Conservation (phyloP, 2,113 vertebrate genomes). For the Glareola pratincola region DNA sequence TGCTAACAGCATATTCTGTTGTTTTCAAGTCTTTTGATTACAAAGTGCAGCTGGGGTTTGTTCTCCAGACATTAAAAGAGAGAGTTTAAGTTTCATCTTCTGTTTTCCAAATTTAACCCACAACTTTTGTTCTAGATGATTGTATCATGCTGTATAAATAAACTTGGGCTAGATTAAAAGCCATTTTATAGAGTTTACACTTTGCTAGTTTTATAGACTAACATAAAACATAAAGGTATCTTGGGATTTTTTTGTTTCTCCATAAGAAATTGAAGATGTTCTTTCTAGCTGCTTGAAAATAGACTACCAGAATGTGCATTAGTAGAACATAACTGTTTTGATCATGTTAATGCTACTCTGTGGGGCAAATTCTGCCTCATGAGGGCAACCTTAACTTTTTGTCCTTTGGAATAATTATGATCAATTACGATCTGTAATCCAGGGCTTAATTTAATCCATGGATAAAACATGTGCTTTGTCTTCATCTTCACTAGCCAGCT, state of each 20-base stretch:
- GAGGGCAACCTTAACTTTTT: constrained; percentile 21
- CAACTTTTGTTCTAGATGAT: constrained; percentile 2
- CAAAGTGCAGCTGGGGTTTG: neutral
- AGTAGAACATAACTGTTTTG: constrained; percentile 6
- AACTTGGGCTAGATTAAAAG: constrained; percentile 54
- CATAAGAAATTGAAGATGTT: constrained; percentile 32
- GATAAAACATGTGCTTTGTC: constrained; percentile 8
- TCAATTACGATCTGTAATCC: constrained; percentile 25
- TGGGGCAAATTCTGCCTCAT: neutral
- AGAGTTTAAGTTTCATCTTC: neutral
- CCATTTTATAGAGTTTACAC: constrained; percentile 49
- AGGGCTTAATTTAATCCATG: neutral
- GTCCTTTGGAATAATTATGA: constrained; percentile 10
- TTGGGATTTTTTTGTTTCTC: constrained; percentile 49
- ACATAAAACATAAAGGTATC: constrained; percentile 44
- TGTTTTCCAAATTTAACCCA: neutral
- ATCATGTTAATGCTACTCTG: neutral
- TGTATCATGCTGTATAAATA: neutral
- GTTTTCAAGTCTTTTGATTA: neutral
- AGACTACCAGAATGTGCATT: neutral
- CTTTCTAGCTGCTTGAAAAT: constrained; percentile 25
- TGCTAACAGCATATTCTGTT: neutral
- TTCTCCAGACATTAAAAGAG: neutral
- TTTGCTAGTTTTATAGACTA: constrained; percentile 53
- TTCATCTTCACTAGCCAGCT: constrained; percentile 17